These are phyloP conservation scores for Megastigmus dorsalis DNA, from an alignment of 2,888 invertebrate species.

Conservation along the genomic window DNA sequence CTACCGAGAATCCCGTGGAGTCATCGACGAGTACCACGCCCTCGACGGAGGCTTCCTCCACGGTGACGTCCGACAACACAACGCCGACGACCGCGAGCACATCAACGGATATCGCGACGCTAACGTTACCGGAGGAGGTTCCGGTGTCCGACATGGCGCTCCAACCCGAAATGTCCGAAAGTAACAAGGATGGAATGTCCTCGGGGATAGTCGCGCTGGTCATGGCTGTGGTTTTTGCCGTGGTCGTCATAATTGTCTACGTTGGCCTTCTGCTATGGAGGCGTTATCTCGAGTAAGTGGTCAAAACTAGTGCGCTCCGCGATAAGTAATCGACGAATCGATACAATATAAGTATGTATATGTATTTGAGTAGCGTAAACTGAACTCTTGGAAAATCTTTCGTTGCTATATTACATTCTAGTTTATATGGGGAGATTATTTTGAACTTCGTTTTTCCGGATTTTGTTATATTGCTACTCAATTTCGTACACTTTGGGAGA, in stretches of 20 bases:
- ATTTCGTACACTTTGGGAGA: too few species aligned
- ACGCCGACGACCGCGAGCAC: background rate
- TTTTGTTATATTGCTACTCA: too few species aligned
- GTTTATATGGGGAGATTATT: too few species aligned
- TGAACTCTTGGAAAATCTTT: too few species aligned
- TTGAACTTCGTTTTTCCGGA: too few species aligned
- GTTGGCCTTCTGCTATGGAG: conserved; percentile 73
- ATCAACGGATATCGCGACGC: too few species aligned
- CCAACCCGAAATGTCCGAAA: background rate
- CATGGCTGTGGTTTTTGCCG: conserved; percentile 67
- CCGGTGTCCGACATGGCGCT: background rate
- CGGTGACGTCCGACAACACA: background rate
- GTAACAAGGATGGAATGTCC: conserved; percentile 55
- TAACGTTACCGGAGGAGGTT: background rate
- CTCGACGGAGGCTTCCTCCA: background rate
- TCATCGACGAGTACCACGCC: background rate
- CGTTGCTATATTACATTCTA: too few species aligned
- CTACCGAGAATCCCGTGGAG: background rate
- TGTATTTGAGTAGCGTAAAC: too few species aligned
- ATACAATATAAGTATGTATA: too few species aligned
- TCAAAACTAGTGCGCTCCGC: conserved; percentile 4
- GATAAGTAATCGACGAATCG: too few species aligned
- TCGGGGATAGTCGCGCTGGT: conserved; percentile 65
- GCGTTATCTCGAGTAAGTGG: conserved; percentile 74
- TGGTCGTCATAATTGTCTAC: conserved; percentile 71